These are phyloP conservation scores for Harpalus rubripes DNA, from an alignment of 2,888 invertebrate genomes.

Conservation along the genomic window DNA sequence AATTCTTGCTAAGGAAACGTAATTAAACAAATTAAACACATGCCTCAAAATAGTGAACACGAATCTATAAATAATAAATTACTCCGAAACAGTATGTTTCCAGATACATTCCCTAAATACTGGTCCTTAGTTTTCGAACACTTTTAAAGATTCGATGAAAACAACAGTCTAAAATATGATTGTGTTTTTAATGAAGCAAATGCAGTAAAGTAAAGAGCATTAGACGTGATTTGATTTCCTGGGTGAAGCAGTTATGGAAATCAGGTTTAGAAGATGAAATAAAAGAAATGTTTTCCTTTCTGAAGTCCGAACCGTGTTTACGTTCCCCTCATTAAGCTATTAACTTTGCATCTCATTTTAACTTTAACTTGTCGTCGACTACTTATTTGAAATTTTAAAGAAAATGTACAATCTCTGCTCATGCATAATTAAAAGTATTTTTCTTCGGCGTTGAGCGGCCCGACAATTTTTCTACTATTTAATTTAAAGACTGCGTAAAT, in stretches of 20 bases:
- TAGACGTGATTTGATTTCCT: not conserved
- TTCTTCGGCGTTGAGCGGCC: conserved; percentile 41
- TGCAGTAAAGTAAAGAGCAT: not conserved
- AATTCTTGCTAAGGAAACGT: too few relatives aligned
- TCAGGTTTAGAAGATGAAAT: conserved; percentile 25
- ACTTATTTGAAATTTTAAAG: conserved; percentile 62
- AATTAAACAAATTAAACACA: too few relatives aligned
- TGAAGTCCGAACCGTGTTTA: conserved; percentile 42
- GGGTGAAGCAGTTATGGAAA: conserved; percentile 22
- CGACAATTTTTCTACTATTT: conserved; percentile 60
- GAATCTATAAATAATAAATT: too few relatives aligned
- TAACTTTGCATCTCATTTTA: conserved; percentile 61
- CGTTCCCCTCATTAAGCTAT: conserved; percentile 60
- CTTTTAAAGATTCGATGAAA: too few relatives aligned
- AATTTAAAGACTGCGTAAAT: conserved; percentile 38
- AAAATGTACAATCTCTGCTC: conserved; percentile 64
- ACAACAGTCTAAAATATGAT: not conserved
- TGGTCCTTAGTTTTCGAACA: too few relatives aligned
- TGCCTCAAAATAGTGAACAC: too few relatives aligned
- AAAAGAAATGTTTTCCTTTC: conserved; percentile 33
- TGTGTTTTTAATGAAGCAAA: not conserved
- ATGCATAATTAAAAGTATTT: conserved; percentile 65
- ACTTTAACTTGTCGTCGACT: conserved; percentile 40
- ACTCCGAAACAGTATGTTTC: too few relatives aligned
- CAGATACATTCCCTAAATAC: too few relatives aligned